These are phyloP conservation scores for Epistrophella euchroma DNA, from an alignment of 2,888 invertebrate species.

Conservation along the genomic window DNA sequence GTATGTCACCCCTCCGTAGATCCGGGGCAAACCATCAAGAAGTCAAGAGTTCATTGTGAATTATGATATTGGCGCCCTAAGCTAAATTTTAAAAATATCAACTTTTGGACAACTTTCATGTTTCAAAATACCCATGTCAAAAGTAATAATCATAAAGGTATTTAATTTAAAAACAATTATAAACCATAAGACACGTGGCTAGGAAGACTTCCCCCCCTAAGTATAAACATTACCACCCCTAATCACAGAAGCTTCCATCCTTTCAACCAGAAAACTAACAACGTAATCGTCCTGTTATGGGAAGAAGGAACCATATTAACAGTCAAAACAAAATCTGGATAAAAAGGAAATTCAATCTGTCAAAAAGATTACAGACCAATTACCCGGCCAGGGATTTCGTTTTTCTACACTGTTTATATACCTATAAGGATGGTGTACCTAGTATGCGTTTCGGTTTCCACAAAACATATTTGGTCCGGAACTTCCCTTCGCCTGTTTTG, in stretches of 20 bases:
- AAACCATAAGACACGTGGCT: slow-evolving; percentile 61
- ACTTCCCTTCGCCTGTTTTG: slow-evolving; percentile 9
- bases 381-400: slow-evolving; percentile 78
- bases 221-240: slow-evolving; percentile 21
- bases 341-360: slow-evolving; percentile 84
- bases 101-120: background rate
- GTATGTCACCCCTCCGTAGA: too few species aligned
- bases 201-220: background rate
- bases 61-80: too few species aligned
- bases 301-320: slow-evolving; percentile 72
- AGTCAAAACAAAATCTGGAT: slow-evolving; percentile 84
- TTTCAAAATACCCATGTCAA: background rate
- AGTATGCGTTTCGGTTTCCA: slow-evolving; percentile 55
- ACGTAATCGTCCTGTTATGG: slow-evolving; percentile 65
- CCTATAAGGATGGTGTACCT: slow-evolving; percentile 29
- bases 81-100: background rate
- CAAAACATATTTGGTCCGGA: slow-evolving; percentile 48
- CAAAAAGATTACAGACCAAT: slow-evolving; percentile 85
- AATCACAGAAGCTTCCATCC: slow-evolving; percentile 8
- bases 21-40: too few species aligned
- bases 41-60: too few species aligned
- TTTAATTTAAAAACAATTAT: slow-evolving; percentile 57
- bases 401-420: slow-evolving; percentile 1
- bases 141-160: background rate
- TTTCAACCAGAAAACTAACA: slow-evolving; percentile 58